Evolutionary conservation across 2,888 invertebrate species (phyloP).

Genomic region (Endotricha flammealis): DNA sequence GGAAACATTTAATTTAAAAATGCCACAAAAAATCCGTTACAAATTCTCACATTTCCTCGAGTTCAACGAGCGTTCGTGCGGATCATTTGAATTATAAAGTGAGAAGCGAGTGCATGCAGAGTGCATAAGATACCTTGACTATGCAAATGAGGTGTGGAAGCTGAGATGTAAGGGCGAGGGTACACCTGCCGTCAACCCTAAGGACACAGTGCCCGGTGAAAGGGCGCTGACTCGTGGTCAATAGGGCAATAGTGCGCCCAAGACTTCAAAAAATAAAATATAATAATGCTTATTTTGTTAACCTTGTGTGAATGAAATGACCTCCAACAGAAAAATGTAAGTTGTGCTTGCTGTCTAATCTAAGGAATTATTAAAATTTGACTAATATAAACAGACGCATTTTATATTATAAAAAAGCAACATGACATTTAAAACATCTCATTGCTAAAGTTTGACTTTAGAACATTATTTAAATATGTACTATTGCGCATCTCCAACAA

Average conservation of each 20-base stretch:
- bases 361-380: too few species aligned
- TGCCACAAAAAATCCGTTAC: slow-evolving; percentile 61
- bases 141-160: slow-evolving; percentile 63
- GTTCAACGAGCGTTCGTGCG: slow-evolving; percentile 48
- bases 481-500: not conserved
- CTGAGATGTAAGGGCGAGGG: slow-evolving; percentile 44
- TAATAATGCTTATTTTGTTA: not conserved
- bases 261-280: slow-evolving; percentile 11
- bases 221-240: slow-evolving; percentile 22
- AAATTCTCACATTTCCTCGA: slow-evolving; percentile 71
- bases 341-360: too few species aligned
- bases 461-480: too few species aligned
- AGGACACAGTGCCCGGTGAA: slow-evolving; percentile 2
- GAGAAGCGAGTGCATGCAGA: slow-evolving; percentile 65
- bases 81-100: slow-evolving; percentile 76
- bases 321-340: too few species aligned
- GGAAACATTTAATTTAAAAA: slow-evolving; percentile 17
- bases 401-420: too few species aligned
- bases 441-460: too few species aligned
- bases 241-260: slow-evolving; percentile 35
- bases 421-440: too few species aligned
- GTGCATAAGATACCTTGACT: slow-evolving; percentile 64
- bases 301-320: too few species aligned
- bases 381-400: too few species aligned
- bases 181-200: slow-evolving; percentile 43